phyloP scores from a whole-genome alignment of 2,113 vertebrate genomes.

The Lagopus leucura region DNA sequence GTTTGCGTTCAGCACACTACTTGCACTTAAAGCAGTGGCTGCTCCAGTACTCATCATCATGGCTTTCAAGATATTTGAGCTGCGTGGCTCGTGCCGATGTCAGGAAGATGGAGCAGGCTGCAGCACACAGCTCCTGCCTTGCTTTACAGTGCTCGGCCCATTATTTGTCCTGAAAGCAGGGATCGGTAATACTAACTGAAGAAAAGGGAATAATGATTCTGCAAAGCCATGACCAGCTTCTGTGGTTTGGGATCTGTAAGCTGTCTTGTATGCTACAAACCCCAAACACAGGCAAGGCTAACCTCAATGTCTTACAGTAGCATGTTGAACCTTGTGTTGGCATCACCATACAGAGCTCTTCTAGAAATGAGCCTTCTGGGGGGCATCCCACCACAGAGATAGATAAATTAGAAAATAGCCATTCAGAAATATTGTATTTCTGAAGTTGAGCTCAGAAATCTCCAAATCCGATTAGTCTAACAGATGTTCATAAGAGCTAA shows the following conservation, averaged over 20 bases:
- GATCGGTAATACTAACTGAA: neutral
- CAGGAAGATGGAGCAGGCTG: neutral
- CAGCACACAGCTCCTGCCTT: fast-evolving
- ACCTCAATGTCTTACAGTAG: fast-evolving
- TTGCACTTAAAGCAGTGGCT: neutral
- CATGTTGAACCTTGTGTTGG: fast-evolving
- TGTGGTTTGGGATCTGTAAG: neutral
- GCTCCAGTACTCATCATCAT: neutral
- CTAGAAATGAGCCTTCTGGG: neutral
- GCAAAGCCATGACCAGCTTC: neutral
- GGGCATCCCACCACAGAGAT: neutral
- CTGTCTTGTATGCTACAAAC: fast-evolving
- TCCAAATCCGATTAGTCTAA: neutral
- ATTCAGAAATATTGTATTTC: neutral
- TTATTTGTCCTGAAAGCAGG: neutral
- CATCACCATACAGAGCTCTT: neutral
- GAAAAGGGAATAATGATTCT: neutral
- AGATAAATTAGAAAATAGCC: neutral
- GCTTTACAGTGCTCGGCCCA: neutral
- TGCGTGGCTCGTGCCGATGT: neutral
- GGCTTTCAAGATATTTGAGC: neutral
- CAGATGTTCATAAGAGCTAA: neutral
- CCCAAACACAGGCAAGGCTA: neutral
- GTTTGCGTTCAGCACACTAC: neutral
- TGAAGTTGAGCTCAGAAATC: neutral